These are phyloP conservation scores for Euphonia xanthogaster DNA, from an alignment of 2,797 vertebrate genomes.

Conservation along the genomic window DNA sequence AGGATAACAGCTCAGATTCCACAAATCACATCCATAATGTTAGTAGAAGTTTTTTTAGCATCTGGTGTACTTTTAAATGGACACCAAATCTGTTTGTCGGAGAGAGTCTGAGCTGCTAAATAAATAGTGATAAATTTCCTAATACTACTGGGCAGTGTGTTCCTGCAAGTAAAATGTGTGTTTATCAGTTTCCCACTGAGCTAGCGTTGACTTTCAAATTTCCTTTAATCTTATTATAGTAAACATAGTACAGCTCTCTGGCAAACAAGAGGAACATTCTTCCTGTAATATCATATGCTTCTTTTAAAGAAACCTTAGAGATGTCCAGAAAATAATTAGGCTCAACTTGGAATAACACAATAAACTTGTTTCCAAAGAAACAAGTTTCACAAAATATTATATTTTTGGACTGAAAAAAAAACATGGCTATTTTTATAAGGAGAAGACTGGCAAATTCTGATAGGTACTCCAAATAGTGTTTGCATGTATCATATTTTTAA, in stretches of 20 bases:
- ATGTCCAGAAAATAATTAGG: conserved; percentile 53
- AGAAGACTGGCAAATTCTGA: not conserved
- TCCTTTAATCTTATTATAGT: conserved; percentile 66
- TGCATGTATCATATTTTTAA: not conserved
- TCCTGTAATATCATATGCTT: conserved; percentile 60
- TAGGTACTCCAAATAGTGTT: not conserved
- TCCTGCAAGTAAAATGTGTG: not conserved
- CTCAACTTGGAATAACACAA: conserved; percentile 44
- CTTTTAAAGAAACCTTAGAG: conserved; percentile 56
- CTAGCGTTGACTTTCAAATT: not conserved
- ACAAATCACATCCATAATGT: not conserved
- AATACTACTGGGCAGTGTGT: not conserved
- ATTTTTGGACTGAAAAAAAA: conserved; percentile 2
- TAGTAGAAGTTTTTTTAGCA: not conserved
- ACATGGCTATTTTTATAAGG: not conserved
- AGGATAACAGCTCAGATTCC: not conserved
- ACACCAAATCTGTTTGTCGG: conserved; percentile 3
- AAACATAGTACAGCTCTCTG: conserved; percentile 66
- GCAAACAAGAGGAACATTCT: conserved; percentile 62
- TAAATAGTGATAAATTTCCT: conserved; percentile 36
- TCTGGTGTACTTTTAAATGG: not conserved
- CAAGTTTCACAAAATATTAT: conserved; percentile 23
- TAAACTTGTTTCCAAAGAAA: conserved; percentile 49
- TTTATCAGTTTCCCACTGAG: conserved; percentile 51
- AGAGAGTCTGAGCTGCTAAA: conserved; percentile 33